These are phyloP conservation scores for Deilephila porcellus DNA, from an alignment of 2,888 invertebrate genomes.

Conservation along the genomic window DNA sequence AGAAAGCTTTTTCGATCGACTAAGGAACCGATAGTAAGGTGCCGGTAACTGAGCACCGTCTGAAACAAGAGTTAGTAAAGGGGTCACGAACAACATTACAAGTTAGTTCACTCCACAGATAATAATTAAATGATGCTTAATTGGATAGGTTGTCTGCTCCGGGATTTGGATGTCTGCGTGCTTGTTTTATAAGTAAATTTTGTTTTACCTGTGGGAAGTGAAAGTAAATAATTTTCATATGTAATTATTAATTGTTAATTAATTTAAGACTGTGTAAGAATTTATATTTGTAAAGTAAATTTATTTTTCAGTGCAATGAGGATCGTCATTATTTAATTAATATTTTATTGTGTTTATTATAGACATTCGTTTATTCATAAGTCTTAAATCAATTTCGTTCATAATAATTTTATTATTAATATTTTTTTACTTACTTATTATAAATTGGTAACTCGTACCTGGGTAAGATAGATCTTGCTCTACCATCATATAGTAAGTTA, in stretches of 20 bases:
- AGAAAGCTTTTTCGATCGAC: neutral
- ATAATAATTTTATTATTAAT: too few relatives aligned
- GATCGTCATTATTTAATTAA: too few relatives aligned
- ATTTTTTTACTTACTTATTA: too few relatives aligned
- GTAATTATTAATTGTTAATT: neutral
- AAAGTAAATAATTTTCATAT: neutral
- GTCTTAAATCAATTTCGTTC: too few relatives aligned
- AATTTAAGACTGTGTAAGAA: too few relatives aligned
- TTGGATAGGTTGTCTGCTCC: constrained; percentile 57
- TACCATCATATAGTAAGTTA: too few relatives aligned
- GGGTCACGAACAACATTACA: constrained; percentile 61
- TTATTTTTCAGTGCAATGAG: too few relatives aligned
- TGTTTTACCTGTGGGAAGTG: neutral
- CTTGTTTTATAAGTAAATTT: neutral
- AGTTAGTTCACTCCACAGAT: constrained; percentile 50
- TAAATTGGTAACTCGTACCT: too few relatives aligned
- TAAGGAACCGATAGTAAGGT: constrained; percentile 43
- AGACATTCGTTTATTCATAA: too few relatives aligned
- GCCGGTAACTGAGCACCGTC: constrained; percentile 46
- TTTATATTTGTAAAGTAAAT: too few relatives aligned
- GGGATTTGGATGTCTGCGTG: constrained; percentile 35
- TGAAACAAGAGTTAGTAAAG: constrained; percentile 52
- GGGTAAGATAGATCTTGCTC: too few relatives aligned
- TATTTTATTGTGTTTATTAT: too few relatives aligned
- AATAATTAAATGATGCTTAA: constrained; percentile 62